Evolutionary conservation across 2,113 vertebrate genomes (phyloP), one percentile per base, ranked within the genome.

Genomic region (Drymodes brunneopygia): DNA sequence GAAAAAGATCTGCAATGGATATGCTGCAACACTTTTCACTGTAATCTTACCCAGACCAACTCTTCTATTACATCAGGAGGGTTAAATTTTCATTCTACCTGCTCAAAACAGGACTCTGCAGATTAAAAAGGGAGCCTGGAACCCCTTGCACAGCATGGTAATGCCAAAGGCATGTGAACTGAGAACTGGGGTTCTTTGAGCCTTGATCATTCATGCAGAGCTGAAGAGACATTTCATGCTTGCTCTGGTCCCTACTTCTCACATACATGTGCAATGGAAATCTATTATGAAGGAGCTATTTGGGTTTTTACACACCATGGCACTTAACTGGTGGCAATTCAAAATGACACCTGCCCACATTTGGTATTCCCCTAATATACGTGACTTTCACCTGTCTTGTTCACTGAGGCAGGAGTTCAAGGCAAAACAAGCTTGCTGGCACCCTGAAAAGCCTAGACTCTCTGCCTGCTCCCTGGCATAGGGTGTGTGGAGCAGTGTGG

Each of bases 391-490:
- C 25, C 42, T 54, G 44, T 31, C 38, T 38, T 48, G 31, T 5
- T 94, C 47, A 22, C 25, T 12, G n/a, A 64, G 18, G n/a, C 50
- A 71, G 44, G 44, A 86, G 29, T 19, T 78, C 22, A 78, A 67
- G 56, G 72, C 40, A 86, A 53, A 78, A 67, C 23, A 64, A 60
- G 47, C 4, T 81, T 64, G 11, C 36, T 74, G 54, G 69, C 51
- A 86, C 12, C 5, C 40, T 64, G 28, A 48, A 79, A 81, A 74
- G 44, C 51, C 28, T 6, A 11, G 29, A 47, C 47, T 77, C 22
- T 47, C 42, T 0, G 2, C 15, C 73, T 86, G 56, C 81, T 91
- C 54, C 28, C 20, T 0, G 0, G 22, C 61, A n/a, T 0, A 0
- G 29, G 35, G 25, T 1, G 4, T 16, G 14, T 17, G 31, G 38